phyloP scores from a whole-genome alignment of 1,140 invertebrate species.

The Penaeus indicus region DNA sequence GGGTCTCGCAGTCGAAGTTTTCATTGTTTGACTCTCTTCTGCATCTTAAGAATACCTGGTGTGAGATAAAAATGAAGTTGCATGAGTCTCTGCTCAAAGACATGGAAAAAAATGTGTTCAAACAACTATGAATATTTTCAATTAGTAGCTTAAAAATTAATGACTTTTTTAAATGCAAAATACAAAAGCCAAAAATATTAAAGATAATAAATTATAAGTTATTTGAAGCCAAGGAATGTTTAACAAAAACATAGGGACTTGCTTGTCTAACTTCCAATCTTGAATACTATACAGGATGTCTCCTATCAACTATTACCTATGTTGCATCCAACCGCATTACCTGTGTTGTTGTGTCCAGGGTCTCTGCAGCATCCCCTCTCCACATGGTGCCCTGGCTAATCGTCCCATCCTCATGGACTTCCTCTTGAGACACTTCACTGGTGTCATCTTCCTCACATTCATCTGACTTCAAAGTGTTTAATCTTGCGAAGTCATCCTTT shows the following conservation, averaged over 20 bases:
- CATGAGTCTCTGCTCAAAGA: not conserved
- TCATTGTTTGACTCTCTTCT: slow-evolving; percentile 26
- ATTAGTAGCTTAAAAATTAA: too few relatives aligned
- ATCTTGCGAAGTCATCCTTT: too few relatives aligned
- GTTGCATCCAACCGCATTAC: not conserved
- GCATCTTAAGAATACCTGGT: slow-evolving; percentile 27
- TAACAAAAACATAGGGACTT: too few relatives aligned
- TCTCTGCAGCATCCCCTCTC: not conserved
- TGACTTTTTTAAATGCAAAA: too few relatives aligned
- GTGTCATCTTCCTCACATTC: not conserved
- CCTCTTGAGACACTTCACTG: not conserved
- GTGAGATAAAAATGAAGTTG: not conserved
- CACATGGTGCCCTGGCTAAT: slow-evolving; percentile 20
- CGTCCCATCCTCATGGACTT: not conserved
- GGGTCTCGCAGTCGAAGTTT: slow-evolving; percentile 30
- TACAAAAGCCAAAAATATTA: too few relatives aligned
- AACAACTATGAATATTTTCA: too few relatives aligned
- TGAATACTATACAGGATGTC: too few relatives aligned
- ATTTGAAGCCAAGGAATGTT: too few relatives aligned
- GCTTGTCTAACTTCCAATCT: too few relatives aligned
- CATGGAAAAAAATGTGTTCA: not conserved
- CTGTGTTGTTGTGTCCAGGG: slow-evolving; percentile 3
- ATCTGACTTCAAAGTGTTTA: too few relatives aligned
- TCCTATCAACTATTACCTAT: not conserved
- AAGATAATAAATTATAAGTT: too few relatives aligned